Conservation (phyloP, 2,113 vertebrate species). For the Danio rerio region GRCz12tu NC_133197.1:202501-203000, state of each 20-base stretch:
- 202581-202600: constrained; percentile 68
- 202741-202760: constrained; percentile 84
- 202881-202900: constrained; percentile 74
- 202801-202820: constrained; percentile 70
- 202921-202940: constrained; percentile 86
- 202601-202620: constrained; percentile 71
- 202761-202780: constrained; percentile 61
- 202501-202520: constrained; percentile 76
- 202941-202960: constrained; percentile 87
- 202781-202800: constrained; percentile 77
- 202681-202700: constrained; percentile 83
- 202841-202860: constrained; percentile 81
- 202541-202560: constrained; percentile 65
- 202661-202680: constrained; percentile 81
- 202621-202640: constrained; percentile 76
- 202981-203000: constrained; percentile 72
- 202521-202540: constrained; percentile 66
- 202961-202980: constrained; percentile 68
- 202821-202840: constrained; percentile 74
- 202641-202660: constrained; percentile 82
- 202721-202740: constrained; percentile 76
- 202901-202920: constrained; percentile 78
- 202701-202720: constrained; percentile 73
- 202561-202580: constrained; percentile 70
- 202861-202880: constrained; percentile 83